A percentile compares a stretch with the other conserved stretches of the same genome.
phyloP scores from a whole-genome alignment of 2,797 vertebrate genomes.

The Acrossocheilus fasciatus region DNA sequence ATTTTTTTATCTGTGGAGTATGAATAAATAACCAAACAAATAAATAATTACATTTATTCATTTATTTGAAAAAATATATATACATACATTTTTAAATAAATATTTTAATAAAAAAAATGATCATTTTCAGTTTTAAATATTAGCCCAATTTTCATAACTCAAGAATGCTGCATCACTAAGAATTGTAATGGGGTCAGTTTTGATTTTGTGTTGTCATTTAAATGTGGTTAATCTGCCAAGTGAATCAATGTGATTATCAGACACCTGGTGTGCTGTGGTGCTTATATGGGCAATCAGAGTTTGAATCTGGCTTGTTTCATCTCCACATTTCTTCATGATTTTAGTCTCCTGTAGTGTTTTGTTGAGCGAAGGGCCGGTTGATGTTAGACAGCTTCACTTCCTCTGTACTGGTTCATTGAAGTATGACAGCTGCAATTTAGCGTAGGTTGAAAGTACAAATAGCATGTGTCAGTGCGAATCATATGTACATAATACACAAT shows the following conservation, averaged over 20 bases:
- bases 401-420: constrained; percentile 17
- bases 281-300: not conserved
- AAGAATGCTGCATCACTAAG: too few species aligned
- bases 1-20: not conserved
- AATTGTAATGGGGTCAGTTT: not conserved
- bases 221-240: not conserved
- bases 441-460: constrained; percentile 49
- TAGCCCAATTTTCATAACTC: too few species aligned
- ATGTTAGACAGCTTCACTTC: constrained; percentile 48
- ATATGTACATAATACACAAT: constrained; percentile 31
- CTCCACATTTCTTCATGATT: constrained; percentile 35
- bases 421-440: constrained; percentile 52
- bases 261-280: not conserved
- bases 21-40: too few species aligned
- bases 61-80: too few species aligned
- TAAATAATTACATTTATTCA: too few species aligned
- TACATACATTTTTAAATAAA: too few species aligned
- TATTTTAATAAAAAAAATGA: too few species aligned
- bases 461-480: constrained; percentile 49
- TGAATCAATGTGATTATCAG: not conserved
- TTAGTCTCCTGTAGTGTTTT: constrained; percentile 22
- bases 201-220: not conserved
- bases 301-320: constrained; percentile 25
- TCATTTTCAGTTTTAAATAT: too few species aligned
- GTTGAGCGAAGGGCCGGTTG: constrained; percentile 27